Percentiles rank a stretch among this genome's conserved stretches.
Conservation (phyloP, 23 tunicate genomes). For the Trididemnum nubilum region DNA sequence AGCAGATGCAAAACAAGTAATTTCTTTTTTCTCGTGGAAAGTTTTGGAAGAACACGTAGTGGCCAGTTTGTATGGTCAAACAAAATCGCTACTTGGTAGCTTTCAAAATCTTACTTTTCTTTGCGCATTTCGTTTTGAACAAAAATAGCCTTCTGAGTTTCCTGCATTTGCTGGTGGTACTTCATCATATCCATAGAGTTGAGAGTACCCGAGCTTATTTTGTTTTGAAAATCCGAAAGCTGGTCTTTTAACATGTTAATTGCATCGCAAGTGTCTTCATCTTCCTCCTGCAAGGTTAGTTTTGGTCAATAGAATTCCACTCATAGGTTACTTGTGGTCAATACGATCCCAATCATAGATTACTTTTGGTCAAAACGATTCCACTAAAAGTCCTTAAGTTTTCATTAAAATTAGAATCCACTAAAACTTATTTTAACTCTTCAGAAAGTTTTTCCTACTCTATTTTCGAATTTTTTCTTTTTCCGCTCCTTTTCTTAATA, state of each 20-base stretch:
- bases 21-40: no score
- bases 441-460: no score
- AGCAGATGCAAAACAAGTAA: no score
- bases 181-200: constrained; percentile 15
- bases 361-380: neutral
- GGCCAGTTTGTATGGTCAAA: no score
- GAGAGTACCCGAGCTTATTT: neutral
- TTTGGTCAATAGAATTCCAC: neutral
- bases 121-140: constrained; percentile 44
- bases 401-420: no score
- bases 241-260: constrained; percentile 60
- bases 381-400: neutral
- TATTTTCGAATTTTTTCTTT: no score
- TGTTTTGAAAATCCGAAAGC: constrained; percentile 43
- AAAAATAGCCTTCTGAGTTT: constrained; percentile 71
- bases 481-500: no score
- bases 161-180: constrained; percentile 55
- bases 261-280: constrained; percentile 48
- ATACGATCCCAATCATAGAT: no score
- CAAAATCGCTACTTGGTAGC: no score
- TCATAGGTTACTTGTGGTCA: neutral
- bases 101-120: constrained; percentile 10
- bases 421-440: no score
- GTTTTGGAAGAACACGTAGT: no score
- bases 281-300: constrained; percentile 57